These are phyloP conservation scores for Amia ocellicauda DNA, from an alignment of 2,113 vertebrate species.

Conservation along the genomic window DNA sequence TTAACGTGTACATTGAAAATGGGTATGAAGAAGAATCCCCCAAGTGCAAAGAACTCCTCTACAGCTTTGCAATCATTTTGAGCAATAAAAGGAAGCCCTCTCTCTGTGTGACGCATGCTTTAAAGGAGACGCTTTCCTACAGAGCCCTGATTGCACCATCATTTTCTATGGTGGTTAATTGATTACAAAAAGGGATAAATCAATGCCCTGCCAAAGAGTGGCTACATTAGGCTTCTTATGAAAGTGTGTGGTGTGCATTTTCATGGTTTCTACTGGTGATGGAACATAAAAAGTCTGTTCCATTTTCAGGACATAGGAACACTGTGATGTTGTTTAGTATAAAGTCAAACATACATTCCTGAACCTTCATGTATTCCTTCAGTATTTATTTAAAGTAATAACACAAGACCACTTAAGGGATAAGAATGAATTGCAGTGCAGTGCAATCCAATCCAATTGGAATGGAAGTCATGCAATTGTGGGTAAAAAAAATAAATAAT, in stretches of 20 bases:
- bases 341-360: too few species aligned
- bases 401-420: neutral
- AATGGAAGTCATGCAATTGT: neutral
- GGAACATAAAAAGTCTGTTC: neutral
- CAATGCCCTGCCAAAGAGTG: neutral
- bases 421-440: too few species aligned
- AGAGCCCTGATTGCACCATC: neutral
- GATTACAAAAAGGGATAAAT: neutral
- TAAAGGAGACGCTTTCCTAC: neutral
- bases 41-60: too few species aligned
- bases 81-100: neutral
- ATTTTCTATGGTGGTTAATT: neutral
- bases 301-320: neutral
- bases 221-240: too few species aligned
- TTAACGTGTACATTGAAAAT: too few species aligned
- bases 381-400: too few species aligned
- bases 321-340: neutral
- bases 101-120: neutral
- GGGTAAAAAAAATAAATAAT: too few species aligned
- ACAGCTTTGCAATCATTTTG: neutral
- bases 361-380: too few species aligned
- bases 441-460: neutral
- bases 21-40: too few species aligned
- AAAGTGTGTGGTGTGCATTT: too few species aligned
- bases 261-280: too few species aligned